Evolutionary conservation across 2,113 vertebrate genomes (phyloP).

Genomic region (Patagioenas fasciata): DNA sequence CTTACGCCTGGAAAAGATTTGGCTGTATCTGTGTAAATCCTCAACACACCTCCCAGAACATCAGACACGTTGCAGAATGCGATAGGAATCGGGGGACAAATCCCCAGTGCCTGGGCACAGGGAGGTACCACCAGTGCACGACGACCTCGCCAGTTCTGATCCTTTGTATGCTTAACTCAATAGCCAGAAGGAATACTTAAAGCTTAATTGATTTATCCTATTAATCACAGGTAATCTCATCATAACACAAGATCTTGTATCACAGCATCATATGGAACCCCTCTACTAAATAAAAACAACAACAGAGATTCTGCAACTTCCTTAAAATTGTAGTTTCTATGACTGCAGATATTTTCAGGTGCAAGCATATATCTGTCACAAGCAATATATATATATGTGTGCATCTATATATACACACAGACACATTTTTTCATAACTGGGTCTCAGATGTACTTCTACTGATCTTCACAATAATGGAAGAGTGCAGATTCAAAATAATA

Average conservation of each 20-base stretch:
- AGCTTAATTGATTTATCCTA: neutral
- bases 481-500: constrained; percentile 70
- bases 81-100: neutral
- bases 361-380: neutral
- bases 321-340: neutral
- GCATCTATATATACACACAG: neutral
- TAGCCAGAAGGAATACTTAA: neutral
- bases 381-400: neutral
- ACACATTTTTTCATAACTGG: constrained; percentile 3
- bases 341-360: neutral
- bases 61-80: neutral
- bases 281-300: neutral
- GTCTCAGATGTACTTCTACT: constrained; percentile 52
- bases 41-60: neutral
- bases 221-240: neutral
- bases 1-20: neutral
- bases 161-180: neutral
- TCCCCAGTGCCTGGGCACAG: neutral
- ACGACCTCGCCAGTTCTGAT: neutral
- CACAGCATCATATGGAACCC: neutral
- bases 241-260: neutral
- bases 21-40: neutral
- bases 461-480: constrained; percentile 62
- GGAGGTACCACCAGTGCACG: neutral
- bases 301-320: neutral